These are phyloP conservation scores for Macaria liturata DNA, from an alignment of 2,888 invertebrate genomes.

Conservation along the genomic window DNA sequence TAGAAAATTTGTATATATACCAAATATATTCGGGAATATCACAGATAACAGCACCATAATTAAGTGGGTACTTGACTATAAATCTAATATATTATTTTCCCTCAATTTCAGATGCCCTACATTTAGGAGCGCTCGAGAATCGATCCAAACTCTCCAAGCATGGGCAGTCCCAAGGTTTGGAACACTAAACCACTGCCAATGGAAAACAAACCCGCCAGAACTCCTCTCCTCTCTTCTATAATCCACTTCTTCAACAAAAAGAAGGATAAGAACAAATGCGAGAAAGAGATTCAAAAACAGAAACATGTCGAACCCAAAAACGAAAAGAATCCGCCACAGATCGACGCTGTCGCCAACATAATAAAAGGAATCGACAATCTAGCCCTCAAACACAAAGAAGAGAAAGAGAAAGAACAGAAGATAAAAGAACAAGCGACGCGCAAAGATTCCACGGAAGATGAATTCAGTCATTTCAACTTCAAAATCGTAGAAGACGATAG, in stretches of 20 bases:
- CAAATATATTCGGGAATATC: no score
- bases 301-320: constrained; percentile 5
- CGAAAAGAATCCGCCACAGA: not conserved
- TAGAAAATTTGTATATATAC: no score
- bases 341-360: constrained; percentile 20
- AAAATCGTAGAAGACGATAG: constrained; percentile 54
- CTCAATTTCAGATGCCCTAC: constrained; percentile 34
- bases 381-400: constrained; percentile 23
- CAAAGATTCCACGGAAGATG: constrained; percentile 43
- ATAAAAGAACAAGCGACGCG: constrained; percentile 22
- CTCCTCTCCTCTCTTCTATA: constrained; percentile 29
- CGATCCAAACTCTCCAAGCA: constrained; percentile 33
- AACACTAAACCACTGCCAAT: constrained; percentile 49
- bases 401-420: constrained; percentile 25
- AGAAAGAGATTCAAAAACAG: constrained; percentile 18
- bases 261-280: constrained; percentile 35
- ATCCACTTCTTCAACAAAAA: constrained; percentile 41
- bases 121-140: constrained; percentile 8
- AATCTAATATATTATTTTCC: constrained; percentile 1
- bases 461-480: constrained; percentile 54
- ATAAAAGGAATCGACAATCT: constrained; percentile 26
- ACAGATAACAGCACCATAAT: no score
- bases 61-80: no score
- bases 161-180: constrained; percentile 58
- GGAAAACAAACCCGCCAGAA: constrained; percentile 58